Conservation (phyloP, 35 echinoderm and acorn worm species). For the Apostichopus parvimensis region DNA sequence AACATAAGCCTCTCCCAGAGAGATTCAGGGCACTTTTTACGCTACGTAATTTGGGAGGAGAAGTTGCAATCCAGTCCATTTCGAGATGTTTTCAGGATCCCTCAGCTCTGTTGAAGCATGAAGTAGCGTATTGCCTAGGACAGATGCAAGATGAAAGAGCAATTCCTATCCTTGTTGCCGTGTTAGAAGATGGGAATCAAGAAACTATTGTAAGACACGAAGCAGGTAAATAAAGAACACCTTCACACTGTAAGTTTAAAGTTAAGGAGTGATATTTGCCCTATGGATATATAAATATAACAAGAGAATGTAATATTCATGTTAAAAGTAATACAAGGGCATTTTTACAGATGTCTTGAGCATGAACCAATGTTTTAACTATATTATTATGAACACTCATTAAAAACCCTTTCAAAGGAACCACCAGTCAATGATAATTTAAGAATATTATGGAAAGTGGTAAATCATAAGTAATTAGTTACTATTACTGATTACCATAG, state of each 20-base stretch:
- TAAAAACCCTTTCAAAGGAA: too few species aligned
- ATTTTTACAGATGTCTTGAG: too few species aligned
- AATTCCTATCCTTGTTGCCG: conserved; percentile 70
- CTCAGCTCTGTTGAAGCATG: conserved; percentile 91
- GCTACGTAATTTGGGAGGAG: conserved; percentile 83
- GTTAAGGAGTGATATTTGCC: background rate
- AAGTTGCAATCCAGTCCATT: conserved; percentile 73
- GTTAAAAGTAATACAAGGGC: too few species aligned
- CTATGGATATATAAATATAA: too few species aligned
- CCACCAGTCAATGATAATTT: too few species aligned
- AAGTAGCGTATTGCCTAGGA: conserved; percentile 91
- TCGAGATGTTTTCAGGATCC: conserved; percentile 70
- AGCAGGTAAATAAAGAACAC: conserved; percentile 68
- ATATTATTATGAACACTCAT: too few species aligned
- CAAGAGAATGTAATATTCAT: too few species aligned
- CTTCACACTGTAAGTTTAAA: background rate
- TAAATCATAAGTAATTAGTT: too few species aligned
- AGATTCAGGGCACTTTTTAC: conserved; percentile 96
- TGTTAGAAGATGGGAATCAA: conserved; percentile 80
- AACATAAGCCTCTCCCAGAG: conserved; percentile 62
- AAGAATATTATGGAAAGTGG: too few species aligned
- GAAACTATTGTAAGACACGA: conserved; percentile 96
- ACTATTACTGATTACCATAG: too few species aligned
- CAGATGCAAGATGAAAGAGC: conserved; percentile 95
- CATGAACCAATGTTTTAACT: background rate